Evolutionary conservation across 2,888 invertebrate species (phyloP).

Genomic region (Epirrita christyi): DNA sequence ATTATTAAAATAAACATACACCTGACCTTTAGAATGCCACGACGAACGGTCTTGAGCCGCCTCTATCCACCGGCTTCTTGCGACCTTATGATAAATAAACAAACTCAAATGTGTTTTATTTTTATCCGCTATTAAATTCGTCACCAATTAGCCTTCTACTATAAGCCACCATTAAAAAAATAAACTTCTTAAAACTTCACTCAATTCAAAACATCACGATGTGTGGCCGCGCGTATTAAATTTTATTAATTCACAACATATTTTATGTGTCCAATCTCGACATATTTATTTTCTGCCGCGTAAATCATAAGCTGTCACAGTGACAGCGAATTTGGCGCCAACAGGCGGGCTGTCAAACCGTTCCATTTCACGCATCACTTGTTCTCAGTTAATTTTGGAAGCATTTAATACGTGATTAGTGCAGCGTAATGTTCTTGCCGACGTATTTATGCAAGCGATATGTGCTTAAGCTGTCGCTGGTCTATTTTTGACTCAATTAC

Average conservation of each 20-base stretch:
- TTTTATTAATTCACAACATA: slow-evolving; percentile 64
- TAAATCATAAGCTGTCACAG: slow-evolving; percentile 69
- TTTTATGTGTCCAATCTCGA: slow-evolving; percentile 56
- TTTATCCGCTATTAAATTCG: slow-evolving; percentile 41
- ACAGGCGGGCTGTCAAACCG: slow-evolving; percentile 49
- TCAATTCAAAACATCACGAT: slow-evolving; percentile 50
- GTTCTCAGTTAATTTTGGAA: slow-evolving; percentile 48
- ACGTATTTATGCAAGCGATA: slow-evolving; percentile 60
- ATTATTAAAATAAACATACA: too few species aligned
- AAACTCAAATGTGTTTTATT: slow-evolving; percentile 28
- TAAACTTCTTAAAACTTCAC: slow-evolving; percentile 31
- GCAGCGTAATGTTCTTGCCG: slow-evolving; percentile 54
- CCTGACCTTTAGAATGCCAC: too few species aligned
- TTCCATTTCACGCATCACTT: slow-evolving; percentile 49
- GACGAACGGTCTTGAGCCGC: too few species aligned
- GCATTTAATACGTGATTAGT: slow-evolving; percentile 60
- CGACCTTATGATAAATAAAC: slow-evolving; percentile 16
- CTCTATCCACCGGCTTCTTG: too few species aligned
- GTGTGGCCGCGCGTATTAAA: slow-evolving; percentile 67
- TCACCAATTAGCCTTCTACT: slow-evolving; percentile 44
- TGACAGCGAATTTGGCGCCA: slow-evolving; percentile 73
- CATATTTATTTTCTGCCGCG: slow-evolving; percentile 65
- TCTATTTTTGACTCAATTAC: slow-evolving; percentile 47
- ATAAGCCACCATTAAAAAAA: slow-evolving; percentile 37
- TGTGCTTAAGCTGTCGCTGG: slow-evolving; percentile 42